Base-by-base conservation (phyloP, 2,113 vertebrate genomes). In the Bombycilla garrulus region DNA sequence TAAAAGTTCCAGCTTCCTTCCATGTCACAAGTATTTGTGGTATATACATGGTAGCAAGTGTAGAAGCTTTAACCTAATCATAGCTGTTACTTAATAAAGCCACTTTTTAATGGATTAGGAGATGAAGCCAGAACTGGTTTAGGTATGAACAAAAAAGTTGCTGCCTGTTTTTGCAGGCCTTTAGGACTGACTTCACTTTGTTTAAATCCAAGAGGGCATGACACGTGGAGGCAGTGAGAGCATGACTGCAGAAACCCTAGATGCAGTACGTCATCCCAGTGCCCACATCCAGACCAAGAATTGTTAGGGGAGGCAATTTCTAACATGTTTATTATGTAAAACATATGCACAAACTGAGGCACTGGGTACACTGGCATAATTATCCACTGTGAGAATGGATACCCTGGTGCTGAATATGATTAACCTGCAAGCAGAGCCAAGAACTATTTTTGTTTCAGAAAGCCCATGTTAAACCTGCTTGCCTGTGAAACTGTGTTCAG, bases 391-490 rank as follows among this genome's bases (percentile, higher is more conserved):
- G 86, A 87, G 83, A 93, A 79, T 82, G 81, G 81, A 47, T 57
- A 26, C 13, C 18, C 72, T 91, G 64, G 47, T 93, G 77, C 56
- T 77, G 92, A 86, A 93, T 88, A 56, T 36, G 85, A 95, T 90
- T 90, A 95, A 96, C 87, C 93, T 90, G 71, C 19, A 38, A 85
- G 58, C 35, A 24, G 47, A 95, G 85, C 90, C 95, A 94, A 95
- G 67, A 90, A 17, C 92, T 72, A 28, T 76, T 96, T 81, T 70
- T 73, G 42, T 88, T 88, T 86, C 85, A 70, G 74, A 95, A 87
- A 82, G 31, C 62, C 50, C 22, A 1, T 74, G 81, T 90, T 76
- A 90, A 87, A 95, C 89, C 85, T 92, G 78, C 50, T 42, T 90
- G 60, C 71, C 78, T 77, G 54, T 58, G 77, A 91, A 93, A 73